Conservation (phyloP, 2,113 vertebrate species). For the Psittacula cyanocephala region DNA sequence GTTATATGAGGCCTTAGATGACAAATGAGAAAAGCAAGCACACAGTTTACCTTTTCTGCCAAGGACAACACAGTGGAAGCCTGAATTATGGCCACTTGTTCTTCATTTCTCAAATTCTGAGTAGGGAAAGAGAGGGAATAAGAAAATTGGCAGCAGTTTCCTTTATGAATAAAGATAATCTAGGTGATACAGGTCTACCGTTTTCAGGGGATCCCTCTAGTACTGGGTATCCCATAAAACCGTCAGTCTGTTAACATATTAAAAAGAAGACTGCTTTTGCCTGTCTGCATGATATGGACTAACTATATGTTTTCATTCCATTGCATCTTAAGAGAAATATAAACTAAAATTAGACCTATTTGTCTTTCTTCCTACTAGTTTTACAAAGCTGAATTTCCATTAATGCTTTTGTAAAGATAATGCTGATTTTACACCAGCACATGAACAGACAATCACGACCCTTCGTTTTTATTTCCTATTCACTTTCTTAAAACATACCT, state of each 20-base stretch:
- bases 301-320: background rate
- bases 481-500: background rate
- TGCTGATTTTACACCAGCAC: background rate
- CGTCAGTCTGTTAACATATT: background rate
- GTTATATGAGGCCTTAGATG: background rate
- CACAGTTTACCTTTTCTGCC: slow-evolving; percentile 91
- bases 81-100: slow-evolving; percentile 98
- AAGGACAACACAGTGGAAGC: slow-evolving; percentile 96
- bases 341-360: background rate
- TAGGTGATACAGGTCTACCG: background rate
- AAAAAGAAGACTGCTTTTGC: background rate
- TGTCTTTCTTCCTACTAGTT: background rate
- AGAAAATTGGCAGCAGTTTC: background rate
- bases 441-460: background rate
- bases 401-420: background rate
- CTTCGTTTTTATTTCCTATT: background rate
- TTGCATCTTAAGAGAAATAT: background rate
- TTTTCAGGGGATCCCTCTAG: background rate
- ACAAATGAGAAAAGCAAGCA: background rate
- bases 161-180: background rate
- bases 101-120: slow-evolving; percentile 97
- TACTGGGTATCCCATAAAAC: background rate
- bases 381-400: background rate
- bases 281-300: background rate
- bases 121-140: background rate